Percentiles rank a stretch among this genome's conserved stretches.
These are phyloP conservation scores for Neodiprion virginianus DNA, from an alignment of 1,140 invertebrate species.

Conservation along the genomic window DNA sequence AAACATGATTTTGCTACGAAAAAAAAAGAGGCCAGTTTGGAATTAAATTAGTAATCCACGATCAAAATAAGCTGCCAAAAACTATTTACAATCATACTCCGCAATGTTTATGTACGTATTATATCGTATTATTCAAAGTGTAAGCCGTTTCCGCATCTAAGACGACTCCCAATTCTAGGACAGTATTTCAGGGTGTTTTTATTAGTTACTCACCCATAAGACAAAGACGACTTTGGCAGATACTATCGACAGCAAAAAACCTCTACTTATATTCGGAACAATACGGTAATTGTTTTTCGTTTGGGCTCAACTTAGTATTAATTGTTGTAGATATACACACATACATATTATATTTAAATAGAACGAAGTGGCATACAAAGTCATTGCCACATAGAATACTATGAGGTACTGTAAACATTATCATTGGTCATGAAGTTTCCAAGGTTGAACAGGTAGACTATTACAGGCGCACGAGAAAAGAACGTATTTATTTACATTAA, in stretches of 20 bases:
- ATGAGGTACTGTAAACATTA: too few species aligned
- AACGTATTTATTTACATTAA: background rate
- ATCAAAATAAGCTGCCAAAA: constrained; percentile 44
- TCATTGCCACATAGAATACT: background rate
- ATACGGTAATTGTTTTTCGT: background rate
- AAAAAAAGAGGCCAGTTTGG: background rate
- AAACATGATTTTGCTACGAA: background rate
- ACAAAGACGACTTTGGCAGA: too few species aligned
- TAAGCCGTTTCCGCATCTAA: too few species aligned
- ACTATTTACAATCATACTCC: constrained; percentile 25
- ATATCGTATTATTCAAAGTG: background rate
- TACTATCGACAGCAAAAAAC: too few species aligned
- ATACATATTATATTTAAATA: background rate
- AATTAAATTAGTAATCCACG: constrained; percentile 26
- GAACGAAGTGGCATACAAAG: background rate
- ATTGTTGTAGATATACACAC: background rate
- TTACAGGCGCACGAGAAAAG: too few species aligned
- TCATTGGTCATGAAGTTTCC: too few species aligned
- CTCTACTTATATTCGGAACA: too few species aligned
- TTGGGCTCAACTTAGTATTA: background rate
- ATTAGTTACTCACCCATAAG: too few species aligned
- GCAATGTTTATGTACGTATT: constrained; percentile 21
- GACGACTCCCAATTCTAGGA: too few species aligned
- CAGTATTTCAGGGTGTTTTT: too few species aligned
- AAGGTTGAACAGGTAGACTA: too few species aligned